phyloP scores from a whole-genome alignment of 2,797 vertebrate genomes.

The Hippocampus kuda region DNA sequence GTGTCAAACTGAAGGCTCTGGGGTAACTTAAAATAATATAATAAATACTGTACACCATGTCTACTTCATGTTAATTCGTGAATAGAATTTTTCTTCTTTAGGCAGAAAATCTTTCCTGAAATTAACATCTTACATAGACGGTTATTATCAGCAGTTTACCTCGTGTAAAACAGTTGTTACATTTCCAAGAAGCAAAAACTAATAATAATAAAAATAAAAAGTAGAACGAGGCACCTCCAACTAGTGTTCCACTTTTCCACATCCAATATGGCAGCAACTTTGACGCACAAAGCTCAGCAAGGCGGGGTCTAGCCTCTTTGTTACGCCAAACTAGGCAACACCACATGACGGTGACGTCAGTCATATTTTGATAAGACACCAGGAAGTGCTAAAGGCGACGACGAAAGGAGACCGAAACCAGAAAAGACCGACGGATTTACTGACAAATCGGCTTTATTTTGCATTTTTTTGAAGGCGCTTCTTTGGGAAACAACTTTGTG shows the following conservation, averaged over 20 bases:
- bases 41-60: no score
- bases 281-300: background rate
- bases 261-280: background rate
- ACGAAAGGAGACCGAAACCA: slow-evolving; percentile 28
- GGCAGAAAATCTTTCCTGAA: no score
- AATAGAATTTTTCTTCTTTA: no score
- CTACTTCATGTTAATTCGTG: no score
- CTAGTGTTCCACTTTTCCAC: background rate
- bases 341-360: slow-evolving; percentile 53
- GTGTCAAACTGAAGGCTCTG: no score
- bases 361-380: slow-evolving; percentile 51
- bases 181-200: no score
- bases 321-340: slow-evolving; percentile 47
- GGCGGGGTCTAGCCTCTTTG: slow-evolving; percentile 2
- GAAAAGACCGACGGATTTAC: slow-evolving; percentile 17
- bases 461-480: background rate
- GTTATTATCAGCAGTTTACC: no score
- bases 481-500: background rate
- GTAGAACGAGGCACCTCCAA: background rate
- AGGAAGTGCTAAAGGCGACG: slow-evolving; percentile 49
- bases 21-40: no score
- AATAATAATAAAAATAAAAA: no score
- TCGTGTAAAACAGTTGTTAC: no score
- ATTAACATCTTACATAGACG: no score
- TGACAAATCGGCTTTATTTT: slow-evolving; percentile 2